phyloP scores from a whole-genome alignment of 2,113 vertebrate genomes.

The Ictalurus punctatus region DNA sequence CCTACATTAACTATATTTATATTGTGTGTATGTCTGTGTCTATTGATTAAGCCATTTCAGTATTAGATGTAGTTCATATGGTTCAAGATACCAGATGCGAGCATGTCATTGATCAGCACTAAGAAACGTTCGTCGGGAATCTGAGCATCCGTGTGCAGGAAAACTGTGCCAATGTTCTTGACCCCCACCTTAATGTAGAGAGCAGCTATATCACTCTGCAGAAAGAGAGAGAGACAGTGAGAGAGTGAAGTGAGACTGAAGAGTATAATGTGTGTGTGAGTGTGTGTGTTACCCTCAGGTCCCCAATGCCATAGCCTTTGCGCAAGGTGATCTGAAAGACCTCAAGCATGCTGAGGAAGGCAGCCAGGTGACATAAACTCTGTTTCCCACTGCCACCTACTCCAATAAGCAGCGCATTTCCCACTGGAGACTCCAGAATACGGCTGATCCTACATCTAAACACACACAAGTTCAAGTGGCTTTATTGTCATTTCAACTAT shows the following conservation, averaged over 20 bases:
- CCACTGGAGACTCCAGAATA: slow-evolving; percentile 76
- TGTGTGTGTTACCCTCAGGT: slow-evolving; percentile 68
- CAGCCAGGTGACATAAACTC: slow-evolving; percentile 72
- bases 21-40: not conserved
- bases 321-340: slow-evolving; percentile 77
- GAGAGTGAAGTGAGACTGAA: not conserved
- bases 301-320: slow-evolving; percentile 76
- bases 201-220: slow-evolving; percentile 74
- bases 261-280: not conserved
- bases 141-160: slow-evolving; percentile 73
- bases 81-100: slow-evolving; percentile 68
- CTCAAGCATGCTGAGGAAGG: slow-evolving; percentile 74
- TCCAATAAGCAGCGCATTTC: slow-evolving; percentile 74
- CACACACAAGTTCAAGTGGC: not conserved
- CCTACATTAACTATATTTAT: not conserved
- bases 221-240: slow-evolving; percentile 6
- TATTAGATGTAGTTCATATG: not conserved
- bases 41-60: not conserved
- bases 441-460: slow-evolving; percentile 74
- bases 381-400: slow-evolving; percentile 76
- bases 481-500: too few species aligned
- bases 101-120: slow-evolving; percentile 72
- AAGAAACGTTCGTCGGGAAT: slow-evolving; percentile 75
- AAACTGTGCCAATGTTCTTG: slow-evolving; percentile 73
- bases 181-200: slow-evolving; percentile 79